Percentiles rank a stretch among this genome's conserved stretches.
Conservation (phyloP, 2,888 invertebrate genomes). For the Oxytorus armatus region DNA sequence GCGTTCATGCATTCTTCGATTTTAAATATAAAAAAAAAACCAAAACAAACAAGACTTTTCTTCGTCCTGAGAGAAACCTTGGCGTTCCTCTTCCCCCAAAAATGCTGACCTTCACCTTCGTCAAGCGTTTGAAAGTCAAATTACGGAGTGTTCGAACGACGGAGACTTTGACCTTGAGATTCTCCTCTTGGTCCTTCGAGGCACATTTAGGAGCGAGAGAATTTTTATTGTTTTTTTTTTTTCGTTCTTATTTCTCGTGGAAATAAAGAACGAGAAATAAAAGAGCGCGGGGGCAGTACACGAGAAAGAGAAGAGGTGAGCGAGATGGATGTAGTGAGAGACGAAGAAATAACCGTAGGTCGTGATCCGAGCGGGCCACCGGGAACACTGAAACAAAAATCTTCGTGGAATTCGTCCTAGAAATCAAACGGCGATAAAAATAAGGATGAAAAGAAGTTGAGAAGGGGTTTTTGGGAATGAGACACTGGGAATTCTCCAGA, state of each 20-base stretch:
- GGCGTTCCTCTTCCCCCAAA: conserved; percentile 6
- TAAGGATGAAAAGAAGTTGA: background rate
- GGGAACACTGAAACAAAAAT: conserved; percentile 26
- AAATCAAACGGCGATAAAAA: conserved; percentile 31
- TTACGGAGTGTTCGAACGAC: conserved; percentile 31
- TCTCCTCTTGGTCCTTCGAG: conserved; percentile 21
- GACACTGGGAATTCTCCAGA: conserved; percentile 26
- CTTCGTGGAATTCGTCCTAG: conserved; percentile 46
- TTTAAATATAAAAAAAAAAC: too few species aligned
- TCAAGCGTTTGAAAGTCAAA: conserved; percentile 57
- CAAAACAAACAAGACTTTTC: background rate
- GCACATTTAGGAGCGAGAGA: conserved; percentile 31
- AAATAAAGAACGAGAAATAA: conserved; percentile 8
- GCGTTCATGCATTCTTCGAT: background rate
- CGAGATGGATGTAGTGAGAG: too few species aligned
- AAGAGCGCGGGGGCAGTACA: background rate
- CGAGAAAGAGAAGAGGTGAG: background rate
- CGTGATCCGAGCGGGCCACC: conserved; percentile 48
- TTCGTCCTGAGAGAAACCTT: conserved; percentile 6
- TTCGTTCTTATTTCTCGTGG: background rate
- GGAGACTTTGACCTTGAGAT: conserved; percentile 47
- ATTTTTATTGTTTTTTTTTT: conserved; percentile 19
- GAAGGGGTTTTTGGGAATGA: background rate
- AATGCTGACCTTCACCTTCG: conserved; percentile 60
- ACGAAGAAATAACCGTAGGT: conserved; percentile 54